A percentile compares a stretch with the other conserved stretches of the same genome.
Evolutionary conservation across 2,113 vertebrate species (phyloP).

Genomic region (Nothobranchius furzeri): DNA sequence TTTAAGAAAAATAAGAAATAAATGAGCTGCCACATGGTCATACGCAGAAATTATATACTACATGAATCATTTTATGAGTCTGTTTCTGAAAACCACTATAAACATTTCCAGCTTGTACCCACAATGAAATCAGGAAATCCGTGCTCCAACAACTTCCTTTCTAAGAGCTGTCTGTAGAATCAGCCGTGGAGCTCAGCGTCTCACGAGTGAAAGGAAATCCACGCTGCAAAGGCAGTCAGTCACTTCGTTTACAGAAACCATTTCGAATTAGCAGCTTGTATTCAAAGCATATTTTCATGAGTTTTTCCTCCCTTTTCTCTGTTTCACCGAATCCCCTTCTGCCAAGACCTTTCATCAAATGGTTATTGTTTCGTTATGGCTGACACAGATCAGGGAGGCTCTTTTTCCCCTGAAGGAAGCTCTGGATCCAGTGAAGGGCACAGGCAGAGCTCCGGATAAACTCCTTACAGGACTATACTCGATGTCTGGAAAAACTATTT

Average conservation of each 20-base stretch:
- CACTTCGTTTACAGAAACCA: conserved; percentile 87
- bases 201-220: conserved; percentile 84
- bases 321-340: conserved; percentile 67
- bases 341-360: conserved; percentile 73
- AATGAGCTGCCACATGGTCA: conserved; percentile 77
- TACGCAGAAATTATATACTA: conserved; percentile 85
- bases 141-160: conserved; percentile 97
- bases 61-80: conserved; percentile 95
- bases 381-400: conserved; percentile 54
- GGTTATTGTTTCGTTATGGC: conserved; percentile 67
- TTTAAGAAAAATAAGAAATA: conserved; percentile 35
- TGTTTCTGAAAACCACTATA: conserved; percentile 95
- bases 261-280: conserved; percentile 89
- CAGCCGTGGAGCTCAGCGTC: conserved; percentile 80
- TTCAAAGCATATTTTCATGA: conserved; percentile 74
- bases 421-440: conserved; percentile 59
- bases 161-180: conserved; percentile 82
- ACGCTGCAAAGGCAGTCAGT: conserved; percentile 86
- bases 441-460: conserved; percentile 40
- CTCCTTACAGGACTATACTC: conserved; percentile 52
- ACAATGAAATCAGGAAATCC: conserved; percentile 93
- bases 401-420: conserved; percentile 57
- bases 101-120: conserved; percentile 90
- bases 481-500: conserved; percentile 46
- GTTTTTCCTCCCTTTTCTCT: conserved; percentile 69